Evolutionary conservation across 1,140 invertebrate genomes (phyloP), one percentile per base, ranked within the genome.

Genomic region (Drosophila athabasca): DNA sequence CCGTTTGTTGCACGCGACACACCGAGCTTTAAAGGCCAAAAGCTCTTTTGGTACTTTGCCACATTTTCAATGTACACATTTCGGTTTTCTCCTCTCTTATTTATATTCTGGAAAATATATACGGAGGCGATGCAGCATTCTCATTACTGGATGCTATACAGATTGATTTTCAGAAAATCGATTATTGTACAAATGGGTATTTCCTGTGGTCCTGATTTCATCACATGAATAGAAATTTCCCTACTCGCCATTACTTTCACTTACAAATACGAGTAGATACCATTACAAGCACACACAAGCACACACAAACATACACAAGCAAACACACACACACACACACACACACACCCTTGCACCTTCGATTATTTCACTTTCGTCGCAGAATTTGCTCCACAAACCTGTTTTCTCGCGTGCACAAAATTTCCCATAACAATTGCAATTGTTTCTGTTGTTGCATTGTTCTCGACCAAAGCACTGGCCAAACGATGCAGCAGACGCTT

Each of bases 361-460:
- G 44, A 62, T 51, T 75, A 19, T 74, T 76, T 69, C 62, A 76
- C 73, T 76, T 76, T 67, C 54, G 15, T 53, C 48, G 46, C 15
- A 6, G 5, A 39, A 72, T 70, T 83, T 83, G 79, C 79, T 83
- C 79, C 45, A 84, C 43, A 83, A 83, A 83, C 80, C 76, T 78
- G 74, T 66, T 78, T 81, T 84, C 61, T 51, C 57, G 62, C 48
- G 31, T 62, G 41, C 46, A 50, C 3, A 13, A 59, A 87, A 88
- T 88, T 82, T 82, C 74, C 83, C 78, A 88, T 45, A 74, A 78
- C 60, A 83, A 58, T 79, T 80, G 57, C 39, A 52, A 48, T 39
- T 39, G 60, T 57, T 65, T 57, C 49, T 65, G 49, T 78, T 75
- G 76, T 77, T 82, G 78, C 74, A 77, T 70, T 53, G 54, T 49